Evolutionary conservation across 2,113 vertebrate genomes (phyloP).

Genomic region (Poeciliopsis occidentalis): DNA sequence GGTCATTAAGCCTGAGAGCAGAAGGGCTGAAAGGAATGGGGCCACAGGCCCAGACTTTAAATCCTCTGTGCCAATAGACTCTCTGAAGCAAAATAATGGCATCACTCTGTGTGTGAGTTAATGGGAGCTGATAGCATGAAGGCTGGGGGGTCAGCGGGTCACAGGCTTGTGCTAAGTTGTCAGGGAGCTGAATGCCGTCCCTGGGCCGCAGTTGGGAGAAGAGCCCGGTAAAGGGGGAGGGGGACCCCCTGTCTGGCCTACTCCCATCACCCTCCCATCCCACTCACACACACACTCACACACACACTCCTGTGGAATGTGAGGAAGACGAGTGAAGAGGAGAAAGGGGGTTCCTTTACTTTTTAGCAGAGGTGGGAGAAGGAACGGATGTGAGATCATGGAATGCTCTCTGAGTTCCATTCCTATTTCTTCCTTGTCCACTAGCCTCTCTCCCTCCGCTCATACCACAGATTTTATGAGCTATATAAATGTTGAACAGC

Average conservation of each 20-base stretch:
- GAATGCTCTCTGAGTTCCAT: conserved; percentile 13
- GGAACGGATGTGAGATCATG: conserved; percentile 64
- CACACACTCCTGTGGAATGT: conserved; percentile 70
- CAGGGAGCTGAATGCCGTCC: conserved; percentile 89
- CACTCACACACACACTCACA: conserved; percentile 51
- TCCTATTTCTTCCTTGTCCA: conserved; percentile 19
- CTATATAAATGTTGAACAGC: conserved; percentile 35
- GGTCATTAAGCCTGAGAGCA: conserved; percentile 79
- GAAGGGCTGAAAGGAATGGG: conserved; percentile 82
- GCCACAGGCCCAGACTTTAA: conserved; percentile 80
- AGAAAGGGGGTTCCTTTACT: conserved; percentile 37
- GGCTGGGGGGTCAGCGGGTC: conserved; percentile 85
- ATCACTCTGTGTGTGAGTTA: conserved; percentile 86
- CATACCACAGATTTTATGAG: conserved; percentile 41
- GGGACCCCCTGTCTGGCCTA: conserved; percentile 70
- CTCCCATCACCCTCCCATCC: conserved; percentile 64
- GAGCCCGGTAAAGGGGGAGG: conserved; percentile 53
- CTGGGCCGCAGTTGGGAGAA: conserved; percentile 65
- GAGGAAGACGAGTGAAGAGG: conserved; percentile 53
- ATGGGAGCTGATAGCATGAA: conserved; percentile 89
- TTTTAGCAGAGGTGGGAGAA: conserved; percentile 31
- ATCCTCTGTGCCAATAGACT: conserved; percentile 83
- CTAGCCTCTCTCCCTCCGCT: conserved; percentile 14
- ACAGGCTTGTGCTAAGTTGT: conserved; percentile 83
- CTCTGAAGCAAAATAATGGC: conserved; percentile 90